Percentiles rank a stretch among this genome's conserved stretches.
phyloP scores from a whole-genome alignment of 2,113 vertebrate species.

The Anarrhichthys ocellatus region DNA sequence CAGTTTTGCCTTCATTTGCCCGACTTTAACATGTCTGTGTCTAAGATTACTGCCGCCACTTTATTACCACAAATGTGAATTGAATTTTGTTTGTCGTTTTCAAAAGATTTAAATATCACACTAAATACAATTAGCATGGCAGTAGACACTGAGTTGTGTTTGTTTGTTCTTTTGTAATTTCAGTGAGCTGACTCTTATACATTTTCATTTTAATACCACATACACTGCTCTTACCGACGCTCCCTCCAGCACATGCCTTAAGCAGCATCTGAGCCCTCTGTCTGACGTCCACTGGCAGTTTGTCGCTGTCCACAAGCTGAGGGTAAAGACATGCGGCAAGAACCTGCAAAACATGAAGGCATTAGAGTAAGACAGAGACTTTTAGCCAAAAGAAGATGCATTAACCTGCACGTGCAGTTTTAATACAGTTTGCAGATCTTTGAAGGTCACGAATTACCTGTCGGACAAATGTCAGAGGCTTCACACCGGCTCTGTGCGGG shows the following conservation, averaged over 20 bases:
- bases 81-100: no score
- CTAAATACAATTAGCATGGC: neutral
- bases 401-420: neutral
- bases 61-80: no score
- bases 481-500: conserved; percentile 70
- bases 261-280: conserved; percentile 75
- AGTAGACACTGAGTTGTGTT: neutral
- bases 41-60: no score
- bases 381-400: neutral
- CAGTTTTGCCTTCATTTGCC: no score
- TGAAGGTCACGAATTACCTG: conserved; percentile 73
- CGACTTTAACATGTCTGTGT: no score
- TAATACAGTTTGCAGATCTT: neutral
- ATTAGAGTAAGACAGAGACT: neutral
- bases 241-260: conserved; percentile 63
- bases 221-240: conserved; percentile 70
- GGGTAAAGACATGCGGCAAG: conserved; percentile 80
- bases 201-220: neutral
- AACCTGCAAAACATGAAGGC: conserved; percentile 66
- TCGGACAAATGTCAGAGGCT: conserved; percentile 79
- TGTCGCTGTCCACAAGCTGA: conserved; percentile 64
- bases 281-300: conserved; percentile 72
- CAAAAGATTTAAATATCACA: neutral
- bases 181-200: neutral
- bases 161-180: neutral